Conservation (phyloP, 2,797 vertebrate genomes). For the Dendrocincla fuliginosa region DNA sequence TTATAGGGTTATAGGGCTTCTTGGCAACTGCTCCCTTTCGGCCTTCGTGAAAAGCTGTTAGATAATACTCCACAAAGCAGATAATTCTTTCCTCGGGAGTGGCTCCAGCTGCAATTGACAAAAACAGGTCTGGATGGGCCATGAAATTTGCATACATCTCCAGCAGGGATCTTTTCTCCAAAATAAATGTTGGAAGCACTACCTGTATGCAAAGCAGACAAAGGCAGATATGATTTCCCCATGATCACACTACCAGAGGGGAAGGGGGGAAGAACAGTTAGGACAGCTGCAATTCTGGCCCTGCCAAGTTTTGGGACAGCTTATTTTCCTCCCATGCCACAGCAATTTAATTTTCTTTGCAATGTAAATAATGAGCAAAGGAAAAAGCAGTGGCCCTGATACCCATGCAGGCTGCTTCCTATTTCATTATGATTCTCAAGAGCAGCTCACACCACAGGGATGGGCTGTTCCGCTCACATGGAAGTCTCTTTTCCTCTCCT, state of each 20-base stretch:
- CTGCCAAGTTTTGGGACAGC: neutral
- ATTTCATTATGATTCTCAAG: neutral
- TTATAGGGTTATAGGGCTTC: constrained; percentile 95
- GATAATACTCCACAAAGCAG: constrained; percentile 92
- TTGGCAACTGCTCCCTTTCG: constrained; percentile 92
- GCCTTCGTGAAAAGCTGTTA: constrained; percentile 94
- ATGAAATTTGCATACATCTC: constrained; percentile 99
- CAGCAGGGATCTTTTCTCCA: constrained; percentile 94
- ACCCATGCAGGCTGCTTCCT: neutral
- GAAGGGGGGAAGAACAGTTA: neutral
- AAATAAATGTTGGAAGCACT: constrained; percentile 92
- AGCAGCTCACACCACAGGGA: neutral
- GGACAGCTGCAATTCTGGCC: neutral
- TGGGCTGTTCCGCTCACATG: neutral
- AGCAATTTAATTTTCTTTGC: neutral
- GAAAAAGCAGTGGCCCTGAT: neutral
- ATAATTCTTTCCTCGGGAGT: constrained; percentile 91
- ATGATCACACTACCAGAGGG: neutral
- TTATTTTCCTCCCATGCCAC: neutral
- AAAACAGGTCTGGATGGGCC: constrained; percentile 93
- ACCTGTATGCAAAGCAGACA: constrained; percentile 79
- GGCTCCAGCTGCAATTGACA: constrained; percentile 85
- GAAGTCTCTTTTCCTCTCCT: neutral
- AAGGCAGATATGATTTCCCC: constrained; percentile 42
- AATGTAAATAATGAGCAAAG: neutral